Evolutionary conservation across 2,113 vertebrate species (phyloP).

Genomic region (Colaptes auratus): DNA sequence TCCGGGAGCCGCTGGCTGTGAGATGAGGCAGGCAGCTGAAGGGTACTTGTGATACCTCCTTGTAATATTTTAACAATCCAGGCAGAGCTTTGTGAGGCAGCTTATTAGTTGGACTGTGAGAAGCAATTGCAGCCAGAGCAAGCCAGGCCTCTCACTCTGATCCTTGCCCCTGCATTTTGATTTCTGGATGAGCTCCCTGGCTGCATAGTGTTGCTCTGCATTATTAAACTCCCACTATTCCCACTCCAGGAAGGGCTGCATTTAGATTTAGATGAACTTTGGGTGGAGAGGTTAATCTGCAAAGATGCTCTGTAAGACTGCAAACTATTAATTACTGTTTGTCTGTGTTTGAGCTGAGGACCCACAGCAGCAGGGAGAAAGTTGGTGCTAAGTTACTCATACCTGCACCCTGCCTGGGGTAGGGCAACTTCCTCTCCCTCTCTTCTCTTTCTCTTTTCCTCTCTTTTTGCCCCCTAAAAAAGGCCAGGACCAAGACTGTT

Average conservation of each 20-base stretch:
- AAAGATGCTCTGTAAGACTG: background rate
- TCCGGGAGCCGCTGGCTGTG: background rate
- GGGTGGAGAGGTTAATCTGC: background rate
- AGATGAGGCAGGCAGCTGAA: constrained; percentile 28
- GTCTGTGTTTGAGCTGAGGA: background rate
- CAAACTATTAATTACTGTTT: constrained; percentile 2
- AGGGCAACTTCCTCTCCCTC: background rate
- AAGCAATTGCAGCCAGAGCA: constrained; percentile 11
- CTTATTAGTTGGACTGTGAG: background rate
- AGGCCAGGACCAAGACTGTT: background rate
- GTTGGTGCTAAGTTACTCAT: background rate
- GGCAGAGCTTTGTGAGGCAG: constrained; percentile 1
- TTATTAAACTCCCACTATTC: constrained; percentile 29
- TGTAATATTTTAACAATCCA: constrained; percentile 50
- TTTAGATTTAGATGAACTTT: constrained; percentile 1
- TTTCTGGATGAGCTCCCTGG: background rate
- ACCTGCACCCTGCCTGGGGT: background rate
- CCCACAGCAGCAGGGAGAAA: background rate
- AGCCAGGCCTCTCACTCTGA: background rate
- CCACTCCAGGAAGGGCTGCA: constrained; percentile 7
- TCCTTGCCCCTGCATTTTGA: constrained; percentile 27
- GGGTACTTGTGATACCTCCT: constrained; percentile 23
- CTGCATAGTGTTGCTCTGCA: background rate
- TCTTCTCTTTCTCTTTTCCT: background rate
- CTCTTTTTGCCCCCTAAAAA: background rate